phyloP scores from a whole-genome alignment of 2,888 invertebrate species.

The Parapristionchus giblindavisi region DNA sequence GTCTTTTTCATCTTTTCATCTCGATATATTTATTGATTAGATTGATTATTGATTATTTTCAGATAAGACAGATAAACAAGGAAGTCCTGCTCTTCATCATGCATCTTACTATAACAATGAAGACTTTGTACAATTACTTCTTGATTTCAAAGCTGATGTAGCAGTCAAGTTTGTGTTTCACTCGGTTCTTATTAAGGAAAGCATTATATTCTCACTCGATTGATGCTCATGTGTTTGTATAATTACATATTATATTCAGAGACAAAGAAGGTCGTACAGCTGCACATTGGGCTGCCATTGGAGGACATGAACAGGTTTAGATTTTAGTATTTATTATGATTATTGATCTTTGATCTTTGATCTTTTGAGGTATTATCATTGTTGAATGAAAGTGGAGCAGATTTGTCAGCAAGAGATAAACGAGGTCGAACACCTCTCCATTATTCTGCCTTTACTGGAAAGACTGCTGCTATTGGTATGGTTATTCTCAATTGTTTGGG shows the following conservation, averaged over 20 bases:
- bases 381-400: constrained; percentile 26
- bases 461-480: constrained; percentile 30
- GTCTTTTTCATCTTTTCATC: background rate
- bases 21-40: background rate
- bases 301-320: constrained; percentile 23
- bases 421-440: constrained; percentile 41
- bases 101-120: constrained; percentile 35
- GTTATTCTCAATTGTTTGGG: background rate
- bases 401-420: constrained; percentile 25
- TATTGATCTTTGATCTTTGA: background rate
- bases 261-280: constrained; percentile 34
- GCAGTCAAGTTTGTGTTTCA: constrained; percentile 19
- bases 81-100: constrained; percentile 29
- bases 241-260: background rate
- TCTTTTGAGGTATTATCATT: background rate
- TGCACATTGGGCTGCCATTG: constrained; percentile 33
- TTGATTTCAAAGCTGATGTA: constrained; percentile 26
- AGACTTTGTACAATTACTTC: constrained; percentile 11
- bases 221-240: no score
- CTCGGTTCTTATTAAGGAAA: background rate
- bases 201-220: background rate
- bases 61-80: constrained; percentile 39
- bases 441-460: constrained; percentile 41
- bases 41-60: background rate
- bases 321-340: background rate